Percentiles rank a stretch among this genome's conserved stretches.
phyloP scores from a whole-genome alignment of 2,113 vertebrate species.

The Pseudopipra pipra region DNA sequence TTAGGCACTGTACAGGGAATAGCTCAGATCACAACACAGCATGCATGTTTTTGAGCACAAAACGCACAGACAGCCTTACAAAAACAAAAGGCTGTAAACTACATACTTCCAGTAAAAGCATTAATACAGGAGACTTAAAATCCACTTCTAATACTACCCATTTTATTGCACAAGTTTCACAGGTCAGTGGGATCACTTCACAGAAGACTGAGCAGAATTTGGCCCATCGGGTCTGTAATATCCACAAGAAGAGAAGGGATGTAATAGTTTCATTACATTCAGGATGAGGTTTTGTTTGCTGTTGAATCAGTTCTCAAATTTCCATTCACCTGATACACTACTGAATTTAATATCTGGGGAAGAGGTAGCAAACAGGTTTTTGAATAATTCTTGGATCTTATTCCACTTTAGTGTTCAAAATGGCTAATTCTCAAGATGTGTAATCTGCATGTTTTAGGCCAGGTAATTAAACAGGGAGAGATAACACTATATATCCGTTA shows the following conservation, averaged over 20 bases:
- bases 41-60: neutral
- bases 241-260: neutral
- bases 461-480: neutral
- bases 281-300: neutral
- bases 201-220: rapidly evolving
- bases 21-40: neutral
- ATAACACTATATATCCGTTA: neutral
- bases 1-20: neutral
- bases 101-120: neutral
- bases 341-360: neutral
- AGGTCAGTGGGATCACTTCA: neutral
- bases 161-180: neutral
- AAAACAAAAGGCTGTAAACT: neutral
- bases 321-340: neutral
- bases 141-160: neutral
- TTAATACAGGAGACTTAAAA: neutral
- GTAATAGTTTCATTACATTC: neutral
- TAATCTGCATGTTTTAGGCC: neutral
- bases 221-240: neutral
- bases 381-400: neutral
- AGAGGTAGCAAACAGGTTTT: neutral
- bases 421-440: neutral
- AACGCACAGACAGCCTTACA: neutral
- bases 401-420: neutral
- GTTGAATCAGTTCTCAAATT: neutral